These are phyloP conservation scores for Drosophila rubida DNA, from an alignment of 2,888 invertebrate genomes.

Conservation along the genomic window DNA sequence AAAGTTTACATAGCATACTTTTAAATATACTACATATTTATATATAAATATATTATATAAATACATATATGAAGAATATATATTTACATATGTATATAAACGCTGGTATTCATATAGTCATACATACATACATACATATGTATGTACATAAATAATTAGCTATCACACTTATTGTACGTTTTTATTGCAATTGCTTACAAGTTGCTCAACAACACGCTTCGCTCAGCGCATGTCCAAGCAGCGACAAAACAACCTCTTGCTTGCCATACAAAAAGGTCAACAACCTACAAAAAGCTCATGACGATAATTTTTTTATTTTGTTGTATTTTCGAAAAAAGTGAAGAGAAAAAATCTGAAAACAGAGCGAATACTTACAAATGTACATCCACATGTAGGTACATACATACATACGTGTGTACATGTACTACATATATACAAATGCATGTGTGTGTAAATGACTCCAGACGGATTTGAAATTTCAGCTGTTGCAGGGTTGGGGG, in stretches of 20 bases:
- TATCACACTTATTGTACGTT: not conserved
- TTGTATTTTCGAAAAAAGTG: constrained; percentile 62
- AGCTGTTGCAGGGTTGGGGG: constrained; percentile 44
- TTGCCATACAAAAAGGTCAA: constrained; percentile 66
- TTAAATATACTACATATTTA: constrained; percentile 8
- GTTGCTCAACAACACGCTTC: constrained; percentile 34
- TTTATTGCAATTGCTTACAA: constrained; percentile 9
- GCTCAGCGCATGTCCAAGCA: constrained; percentile 55
- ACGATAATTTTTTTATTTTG: constrained; percentile 34
- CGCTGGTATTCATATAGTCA: not conserved
- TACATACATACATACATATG: not conserved
- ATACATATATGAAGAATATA: constrained; percentile 3
- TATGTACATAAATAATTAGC: not conserved
- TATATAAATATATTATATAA: not conserved
- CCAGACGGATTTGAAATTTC: constrained; percentile 54
- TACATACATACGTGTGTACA: not conserved
- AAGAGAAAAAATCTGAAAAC: constrained; percentile 75
- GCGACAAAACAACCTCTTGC: constrained; percentile 70
- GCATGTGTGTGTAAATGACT: constrained; percentile 46
- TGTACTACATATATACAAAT: not conserved
- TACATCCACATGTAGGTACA: not conserved
- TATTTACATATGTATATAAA: not conserved
- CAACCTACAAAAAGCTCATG: constrained; percentile 71
- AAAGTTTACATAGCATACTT: constrained; percentile 70
- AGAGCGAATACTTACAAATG: constrained; percentile 32